Evolutionary conservation across 1,140 invertebrate species (phyloP), one percentile per base, ranked within the genome.

Genomic region (Microvelia longipes): DNA sequence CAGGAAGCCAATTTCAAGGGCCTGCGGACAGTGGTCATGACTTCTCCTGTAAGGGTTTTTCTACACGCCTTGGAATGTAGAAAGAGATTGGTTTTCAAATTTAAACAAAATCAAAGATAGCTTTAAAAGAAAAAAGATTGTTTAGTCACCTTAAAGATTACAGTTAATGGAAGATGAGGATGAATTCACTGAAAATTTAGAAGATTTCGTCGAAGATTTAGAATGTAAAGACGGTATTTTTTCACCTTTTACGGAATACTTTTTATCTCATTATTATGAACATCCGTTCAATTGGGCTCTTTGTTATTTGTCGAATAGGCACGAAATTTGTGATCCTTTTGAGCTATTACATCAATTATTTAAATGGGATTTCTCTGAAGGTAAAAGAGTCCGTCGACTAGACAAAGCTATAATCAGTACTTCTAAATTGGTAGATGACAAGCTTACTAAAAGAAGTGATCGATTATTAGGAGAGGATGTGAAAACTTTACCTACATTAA

Each of bases 1-100:
- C 26, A 29, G 26, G 26, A 28, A 61, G 24, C 5, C 70, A 28
- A 28, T 71, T 64, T 35, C 28, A 71, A 11, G 71, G n/a, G n/a
- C n/a, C 71, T 63, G 69, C 68, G 71, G 26, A 67, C 29, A 68
- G 29, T 29, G 63, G n/a, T 70, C 61, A 68, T 72, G 71, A 29
- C 25, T 11, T 15, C 25, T 29, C 5, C 14, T 24, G 1, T 2
- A 30, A 2, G n/a, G 29, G 26, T 66, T 66, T 28, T 67, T 68
- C 19, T 68, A 50, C 35, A 19, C 64, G 62, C 61, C 69, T 28
- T 72, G 69, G 69, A 50, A 72, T 29, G 60, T 70, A 11, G 67
- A 68, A 1, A 61, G 63, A 60, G 66, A 30, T n/a, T 71, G 69
- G 71, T 11, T 50, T 61, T 63, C 50, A 62, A 50, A 66, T 60